Conservation (phyloP, 2,888 invertebrate species). For the Merodon equestris region DNA sequence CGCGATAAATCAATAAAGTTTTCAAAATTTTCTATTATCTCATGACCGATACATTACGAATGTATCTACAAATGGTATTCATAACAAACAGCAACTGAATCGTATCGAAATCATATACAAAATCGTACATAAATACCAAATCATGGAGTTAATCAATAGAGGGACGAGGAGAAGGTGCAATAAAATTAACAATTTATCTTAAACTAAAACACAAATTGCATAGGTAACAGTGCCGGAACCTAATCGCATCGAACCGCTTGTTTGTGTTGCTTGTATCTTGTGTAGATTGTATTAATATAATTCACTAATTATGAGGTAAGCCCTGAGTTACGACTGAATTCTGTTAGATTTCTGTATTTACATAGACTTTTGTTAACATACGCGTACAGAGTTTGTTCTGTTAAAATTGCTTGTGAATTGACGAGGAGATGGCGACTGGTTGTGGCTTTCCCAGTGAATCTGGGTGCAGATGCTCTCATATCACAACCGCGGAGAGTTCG, state of each 20-base stretch:
- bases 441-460: slow-evolving; percentile 13
- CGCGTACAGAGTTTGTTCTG: slow-evolving; percentile 11
- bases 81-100: slow-evolving; percentile 1
- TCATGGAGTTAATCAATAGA: slow-evolving; percentile 20
- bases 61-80: not conserved
- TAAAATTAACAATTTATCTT: slow-evolving; percentile 48
- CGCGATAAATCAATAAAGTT: slow-evolving; percentile 55
- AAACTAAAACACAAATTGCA: slow-evolving; percentile 23
- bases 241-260: slow-evolving; percentile 23
- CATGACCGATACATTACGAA: slow-evolving; percentile 8
- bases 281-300: slow-evolving; percentile 38
- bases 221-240: slow-evolving; percentile 35
- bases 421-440: slow-evolving; percentile 27
- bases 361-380: not conserved
- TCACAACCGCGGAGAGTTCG: slow-evolving; percentile 1
- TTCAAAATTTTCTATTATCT: slow-evolving; percentile 25
- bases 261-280: slow-evolving; percentile 9
- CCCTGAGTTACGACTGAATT: slow-evolving; percentile 53
- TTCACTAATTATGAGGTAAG: slow-evolving; percentile 65
- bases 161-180: slow-evolving; percentile 9
- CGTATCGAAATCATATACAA: not conserved
- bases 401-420: slow-evolving; percentile 59
- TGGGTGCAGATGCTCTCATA: not conserved
- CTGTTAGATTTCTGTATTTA: too few relatives aligned
- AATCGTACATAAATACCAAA: slow-evolving; percentile 2